Evolutionary conservation across 2,888 invertebrate species (phyloP).

Genomic region (Marronus borbonicus): DNA sequence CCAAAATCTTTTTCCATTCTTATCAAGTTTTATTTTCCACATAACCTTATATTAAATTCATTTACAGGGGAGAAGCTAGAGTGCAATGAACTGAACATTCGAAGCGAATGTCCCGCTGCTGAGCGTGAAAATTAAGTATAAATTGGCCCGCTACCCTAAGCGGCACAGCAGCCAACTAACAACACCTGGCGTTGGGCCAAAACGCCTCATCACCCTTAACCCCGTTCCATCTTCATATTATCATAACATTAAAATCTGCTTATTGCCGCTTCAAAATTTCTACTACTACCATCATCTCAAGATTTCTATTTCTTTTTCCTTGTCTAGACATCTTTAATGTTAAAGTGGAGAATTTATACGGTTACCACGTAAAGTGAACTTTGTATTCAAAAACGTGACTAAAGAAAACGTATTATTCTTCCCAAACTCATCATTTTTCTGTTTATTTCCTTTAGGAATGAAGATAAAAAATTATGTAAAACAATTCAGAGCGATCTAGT

Average conservation of each 20-base stretch:
- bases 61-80: conserved; percentile 4
- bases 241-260: conserved; percentile 51
- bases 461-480: too few species aligned
- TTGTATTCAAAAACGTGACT: too few species aligned
- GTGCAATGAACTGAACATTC: conserved; percentile 14
- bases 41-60: conserved; percentile 45
- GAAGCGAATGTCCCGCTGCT: conserved; percentile 25
- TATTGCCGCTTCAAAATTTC: conserved; percentile 45
- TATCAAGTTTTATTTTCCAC: conserved; percentile 27
- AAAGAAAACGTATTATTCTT: too few species aligned
- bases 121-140: conserved; percentile 41
- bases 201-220: conserved; percentile 47
- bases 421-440: too few species aligned
- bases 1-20: conserved; percentile 24
- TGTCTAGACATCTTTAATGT: conserved; percentile 3
- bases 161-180: conserved; percentile 49
- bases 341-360: background rate
- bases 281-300: background rate
- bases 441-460: too few species aligned
- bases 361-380: background rate
- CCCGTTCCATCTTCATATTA: conserved; percentile 47
- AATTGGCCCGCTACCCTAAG: conserved; percentile 37
- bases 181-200: conserved; percentile 55
- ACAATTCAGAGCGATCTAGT: too few species aligned
- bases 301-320: conserved; percentile 15